These are phyloP conservation scores for Calidris pugnax DNA, from an alignment of 2,113 vertebrate species.

Conservation along the genomic window DNA sequence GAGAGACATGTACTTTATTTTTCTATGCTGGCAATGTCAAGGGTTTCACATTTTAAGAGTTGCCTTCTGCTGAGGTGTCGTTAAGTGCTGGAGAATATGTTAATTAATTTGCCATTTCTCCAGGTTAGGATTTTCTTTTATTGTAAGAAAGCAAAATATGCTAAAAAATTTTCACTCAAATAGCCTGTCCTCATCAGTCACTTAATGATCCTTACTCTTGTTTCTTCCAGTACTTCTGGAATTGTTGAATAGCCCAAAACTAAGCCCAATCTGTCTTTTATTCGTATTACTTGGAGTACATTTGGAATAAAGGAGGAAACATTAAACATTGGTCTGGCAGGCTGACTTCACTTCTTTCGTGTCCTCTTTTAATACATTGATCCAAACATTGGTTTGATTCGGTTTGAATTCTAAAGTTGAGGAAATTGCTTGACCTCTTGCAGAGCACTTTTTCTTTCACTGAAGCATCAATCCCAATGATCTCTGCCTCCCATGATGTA, in stretches of 20 bases:
- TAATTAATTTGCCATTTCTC: conserved; percentile 59
- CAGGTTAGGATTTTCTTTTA: conserved; percentile 38
- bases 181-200: background rate
- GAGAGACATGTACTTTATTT: conserved; percentile 76
- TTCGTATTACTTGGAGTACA: background rate
- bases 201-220: background rate
- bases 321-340: background rate
- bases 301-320: background rate
- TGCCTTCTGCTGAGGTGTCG: conserved; percentile 55
- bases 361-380: background rate
- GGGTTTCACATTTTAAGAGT: conserved; percentile 73
- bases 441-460: background rate
- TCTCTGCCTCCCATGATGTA: background rate
- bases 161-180: background rate
- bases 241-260: background rate
- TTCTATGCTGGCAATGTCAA: conserved; percentile 70
- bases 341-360: background rate
- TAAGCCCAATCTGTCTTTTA: background rate
- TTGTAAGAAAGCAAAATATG: conserved; percentile 6
- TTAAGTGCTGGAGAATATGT: conserved; percentile 47
- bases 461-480: background rate
- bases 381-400: background rate
- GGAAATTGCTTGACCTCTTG: background rate
- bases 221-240: background rate
- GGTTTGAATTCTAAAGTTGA: background rate